A percentile compares a stretch with the other conserved stretches of the same genome.
These are phyloP conservation scores for Sebastes dallii DNA, from an alignment of 2,797 vertebrate genomes.

Conservation along the genomic window DNA sequence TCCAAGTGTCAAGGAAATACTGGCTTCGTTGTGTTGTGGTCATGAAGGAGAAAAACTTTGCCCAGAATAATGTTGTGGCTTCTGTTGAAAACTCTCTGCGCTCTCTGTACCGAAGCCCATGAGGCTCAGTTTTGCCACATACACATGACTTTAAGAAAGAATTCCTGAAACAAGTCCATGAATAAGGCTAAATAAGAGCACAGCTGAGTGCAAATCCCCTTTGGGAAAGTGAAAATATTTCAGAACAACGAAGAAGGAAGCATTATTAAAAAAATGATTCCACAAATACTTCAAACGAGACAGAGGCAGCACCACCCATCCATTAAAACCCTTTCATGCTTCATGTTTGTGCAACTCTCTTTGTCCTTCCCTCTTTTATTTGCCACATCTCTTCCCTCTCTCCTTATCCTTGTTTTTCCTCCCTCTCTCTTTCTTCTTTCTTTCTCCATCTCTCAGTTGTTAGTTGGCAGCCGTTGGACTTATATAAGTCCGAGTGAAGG, in stretches of 20 bases:
- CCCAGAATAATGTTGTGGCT: background rate
- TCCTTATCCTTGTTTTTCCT: background rate
- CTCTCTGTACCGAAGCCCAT: background rate
- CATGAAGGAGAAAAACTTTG: background rate
- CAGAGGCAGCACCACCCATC: slow-evolving; percentile 22
- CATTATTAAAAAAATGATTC: background rate
- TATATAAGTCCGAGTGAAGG: slow-evolving; percentile 52
- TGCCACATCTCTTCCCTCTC: background rate
- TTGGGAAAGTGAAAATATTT: background rate
- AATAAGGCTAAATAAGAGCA: background rate
- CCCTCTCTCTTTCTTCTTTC: background rate
- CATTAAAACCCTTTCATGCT: slow-evolving; percentile 20
- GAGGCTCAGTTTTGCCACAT: background rate
- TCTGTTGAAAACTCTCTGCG: background rate
- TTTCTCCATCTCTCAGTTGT: background rate
- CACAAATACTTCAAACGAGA: slow-evolving; percentile 22
- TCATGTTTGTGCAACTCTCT: slow-evolving; percentile 19
- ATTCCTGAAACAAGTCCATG: slow-evolving; percentile 3
- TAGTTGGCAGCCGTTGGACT: slow-evolving; percentile 43
- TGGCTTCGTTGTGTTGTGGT: background rate
- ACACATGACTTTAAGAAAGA: background rate
- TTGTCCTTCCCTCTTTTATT: slow-evolving; percentile 11
- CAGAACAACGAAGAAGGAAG: background rate
- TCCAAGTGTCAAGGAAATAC: background rate
- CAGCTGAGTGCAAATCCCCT: background rate